phyloP scores from a whole-genome alignment of 2,113 vertebrate genomes.

The Brachyhypopomus gauderio region DNA sequence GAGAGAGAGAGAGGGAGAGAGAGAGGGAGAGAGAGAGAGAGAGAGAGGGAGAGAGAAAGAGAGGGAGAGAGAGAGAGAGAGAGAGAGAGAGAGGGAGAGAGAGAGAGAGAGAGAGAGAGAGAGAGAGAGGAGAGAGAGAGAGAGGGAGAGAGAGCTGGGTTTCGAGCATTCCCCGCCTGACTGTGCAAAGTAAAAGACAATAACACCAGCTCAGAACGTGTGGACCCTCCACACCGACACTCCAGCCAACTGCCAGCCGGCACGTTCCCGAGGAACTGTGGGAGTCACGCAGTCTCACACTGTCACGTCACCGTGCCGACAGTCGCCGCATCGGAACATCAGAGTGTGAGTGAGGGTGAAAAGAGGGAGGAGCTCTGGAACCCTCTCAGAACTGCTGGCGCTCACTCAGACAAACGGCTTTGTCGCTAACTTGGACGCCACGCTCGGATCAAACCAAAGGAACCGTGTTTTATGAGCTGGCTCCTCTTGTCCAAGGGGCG shows the following conservation, averaged over 20 bases:
- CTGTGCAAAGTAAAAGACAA: conserved; percentile 18
- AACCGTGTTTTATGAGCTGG: neutral
- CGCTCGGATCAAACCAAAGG: conserved; percentile 26
- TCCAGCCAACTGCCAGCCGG: conserved; percentile 3
- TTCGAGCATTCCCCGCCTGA: neutral
- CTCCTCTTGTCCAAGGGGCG: conserved; percentile 8
- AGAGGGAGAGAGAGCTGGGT: neutral
- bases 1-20: neutral
- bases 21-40: neutral
- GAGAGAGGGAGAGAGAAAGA: conserved; percentile 6
- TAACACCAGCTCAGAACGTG: conserved; percentile 11
- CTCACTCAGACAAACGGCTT: neutral
- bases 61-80: neutral
- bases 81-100: neutral
- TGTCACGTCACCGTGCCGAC: too few species aligned
- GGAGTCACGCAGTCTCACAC: conserved; percentile 22
- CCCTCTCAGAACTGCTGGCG: too few species aligned
- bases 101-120: conserved; percentile 1
- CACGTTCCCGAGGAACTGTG: conserved; percentile 1
- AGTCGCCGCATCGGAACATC: neutral
- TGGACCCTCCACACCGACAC: conserved; percentile 6
- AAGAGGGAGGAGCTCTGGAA: neutral
- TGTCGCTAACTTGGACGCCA: neutral
- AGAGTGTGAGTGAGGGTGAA: neutral
- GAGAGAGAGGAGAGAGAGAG: neutral